Conservation (phyloP, 2,888 invertebrate genomes). For the Caenorhabditis sp. region DNA sequence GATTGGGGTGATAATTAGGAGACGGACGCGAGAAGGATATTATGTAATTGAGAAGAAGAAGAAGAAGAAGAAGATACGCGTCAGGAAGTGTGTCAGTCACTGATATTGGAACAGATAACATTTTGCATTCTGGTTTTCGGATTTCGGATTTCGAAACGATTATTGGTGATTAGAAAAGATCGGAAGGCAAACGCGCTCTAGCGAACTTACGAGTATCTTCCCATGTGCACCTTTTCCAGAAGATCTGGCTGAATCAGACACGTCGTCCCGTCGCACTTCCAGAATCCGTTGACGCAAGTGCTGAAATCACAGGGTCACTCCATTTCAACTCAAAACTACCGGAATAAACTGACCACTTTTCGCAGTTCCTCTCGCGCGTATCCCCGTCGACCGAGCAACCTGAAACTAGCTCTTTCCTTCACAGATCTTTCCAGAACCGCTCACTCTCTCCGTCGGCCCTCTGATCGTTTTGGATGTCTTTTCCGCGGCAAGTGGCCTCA, state of each 20-base stretch:
- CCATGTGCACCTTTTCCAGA: conserved; percentile 84
- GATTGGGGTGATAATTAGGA: conserved; percentile 17
- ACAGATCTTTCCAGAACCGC: background rate
- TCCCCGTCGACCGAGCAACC: conserved; percentile 74
- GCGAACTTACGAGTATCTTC: conserved; percentile 79
- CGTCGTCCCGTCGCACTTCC: conserved; percentile 83
- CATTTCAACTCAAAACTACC: too few relatives aligned
- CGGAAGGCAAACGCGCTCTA: background rate
- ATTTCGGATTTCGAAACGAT: too few relatives aligned
- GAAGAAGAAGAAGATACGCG: conserved; percentile 2
- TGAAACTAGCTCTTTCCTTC: conserved; percentile 59
- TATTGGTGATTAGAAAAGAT: conserved; percentile 10
- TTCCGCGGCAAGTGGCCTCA: conserved; percentile 85
- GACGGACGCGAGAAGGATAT: too few relatives aligned
- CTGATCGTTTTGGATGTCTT: conserved; percentile 35
- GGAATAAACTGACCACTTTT: conserved; percentile 72
- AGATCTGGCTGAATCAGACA: conserved; percentile 87
- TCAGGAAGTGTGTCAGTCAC: conserved; percentile 35
- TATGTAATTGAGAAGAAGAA: too few relatives aligned
- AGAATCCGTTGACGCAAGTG: conserved; percentile 79
- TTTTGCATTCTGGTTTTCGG: too few relatives aligned
- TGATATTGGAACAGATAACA: background rate
- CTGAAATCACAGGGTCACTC: conserved; percentile 74
- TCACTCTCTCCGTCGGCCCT: conserved; percentile 49
- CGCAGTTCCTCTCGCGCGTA: conserved; percentile 67